Conservation (phyloP, 2,113 vertebrate genomes). For the Semnornis frantzii region DNA sequence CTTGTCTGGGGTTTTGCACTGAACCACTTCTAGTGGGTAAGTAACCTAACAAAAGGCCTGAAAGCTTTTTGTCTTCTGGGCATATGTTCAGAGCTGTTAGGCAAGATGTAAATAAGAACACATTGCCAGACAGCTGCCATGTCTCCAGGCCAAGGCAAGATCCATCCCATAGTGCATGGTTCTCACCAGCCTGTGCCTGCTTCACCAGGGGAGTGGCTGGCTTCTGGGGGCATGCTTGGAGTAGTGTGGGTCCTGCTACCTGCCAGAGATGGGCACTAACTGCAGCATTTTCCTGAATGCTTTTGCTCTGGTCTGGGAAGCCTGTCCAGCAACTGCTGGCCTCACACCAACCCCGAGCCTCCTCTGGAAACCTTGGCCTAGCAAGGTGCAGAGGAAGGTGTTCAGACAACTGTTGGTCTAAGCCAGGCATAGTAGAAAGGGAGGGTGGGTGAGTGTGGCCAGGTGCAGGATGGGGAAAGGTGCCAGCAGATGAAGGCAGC, state of each 20-base stretch:
- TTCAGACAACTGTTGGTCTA: slow-evolving; percentile 71
- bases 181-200: no score
- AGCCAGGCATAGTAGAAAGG: slow-evolving; percentile 56
- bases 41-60: background rate
- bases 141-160: no score
- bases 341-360: slow-evolving; percentile 42
- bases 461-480: slow-evolving; percentile 63
- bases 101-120: background rate
- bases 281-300: background rate
- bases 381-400: slow-evolving; percentile 66
- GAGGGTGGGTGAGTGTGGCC: slow-evolving; percentile 2
- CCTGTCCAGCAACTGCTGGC: background rate
- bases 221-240: no score
- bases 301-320: background rate
- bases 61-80: background rate
- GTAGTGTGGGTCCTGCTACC: background rate
- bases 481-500: slow-evolving; percentile 64
- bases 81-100: background rate
- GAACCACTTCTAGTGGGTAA: background rate
- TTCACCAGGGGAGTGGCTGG: no score
- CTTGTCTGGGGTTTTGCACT: background rate
- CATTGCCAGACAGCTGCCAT: no score
- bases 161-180: no score
- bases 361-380: slow-evolving; percentile 24
- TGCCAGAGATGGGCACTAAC: background rate